Conservation (phyloP, 1,140 invertebrate genomes). For the Ooceraea biroi region DNA sequence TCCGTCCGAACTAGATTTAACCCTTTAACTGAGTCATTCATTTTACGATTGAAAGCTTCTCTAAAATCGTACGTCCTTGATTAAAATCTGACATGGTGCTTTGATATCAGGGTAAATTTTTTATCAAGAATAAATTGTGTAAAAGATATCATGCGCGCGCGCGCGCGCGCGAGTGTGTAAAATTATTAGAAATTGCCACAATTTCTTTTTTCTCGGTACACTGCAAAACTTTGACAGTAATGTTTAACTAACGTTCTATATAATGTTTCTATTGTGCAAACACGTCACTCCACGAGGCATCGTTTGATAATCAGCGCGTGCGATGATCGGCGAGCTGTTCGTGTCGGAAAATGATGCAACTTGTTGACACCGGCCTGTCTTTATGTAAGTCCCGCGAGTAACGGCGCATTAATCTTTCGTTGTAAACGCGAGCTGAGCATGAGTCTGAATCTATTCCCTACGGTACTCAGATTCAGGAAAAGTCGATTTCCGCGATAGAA, state of each 20-base stretch:
- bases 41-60: background rate
- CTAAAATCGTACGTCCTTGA: background rate
- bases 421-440: background rate
- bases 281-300: constrained; percentile 20
- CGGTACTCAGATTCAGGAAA: background rate
- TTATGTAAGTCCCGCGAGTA: constrained; percentile 58
- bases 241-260: background rate
- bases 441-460: background rate
- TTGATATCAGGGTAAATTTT: too few relatives aligned
- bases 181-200: background rate
- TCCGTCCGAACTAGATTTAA: constrained; percentile 24
- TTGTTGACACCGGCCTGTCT: constrained; percentile 61
- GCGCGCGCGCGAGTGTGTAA: too few relatives aligned
- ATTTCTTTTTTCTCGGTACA: background rate
- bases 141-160: too few relatives aligned
- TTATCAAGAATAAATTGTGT: too few relatives aligned
- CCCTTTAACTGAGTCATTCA: constrained; percentile 26
- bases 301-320: constrained; percentile 11
- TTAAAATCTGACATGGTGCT: background rate
- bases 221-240: background rate
- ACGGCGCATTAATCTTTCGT: constrained; percentile 55
- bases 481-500: constrained; percentile 6
- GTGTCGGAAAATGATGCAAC: constrained; percentile 63
- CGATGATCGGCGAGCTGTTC: constrained; percentile 45
- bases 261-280: constrained; percentile 6